Evolutionary conservation across 2,888 invertebrate species (phyloP).

Genomic region (Clanis bilineata): DNA sequence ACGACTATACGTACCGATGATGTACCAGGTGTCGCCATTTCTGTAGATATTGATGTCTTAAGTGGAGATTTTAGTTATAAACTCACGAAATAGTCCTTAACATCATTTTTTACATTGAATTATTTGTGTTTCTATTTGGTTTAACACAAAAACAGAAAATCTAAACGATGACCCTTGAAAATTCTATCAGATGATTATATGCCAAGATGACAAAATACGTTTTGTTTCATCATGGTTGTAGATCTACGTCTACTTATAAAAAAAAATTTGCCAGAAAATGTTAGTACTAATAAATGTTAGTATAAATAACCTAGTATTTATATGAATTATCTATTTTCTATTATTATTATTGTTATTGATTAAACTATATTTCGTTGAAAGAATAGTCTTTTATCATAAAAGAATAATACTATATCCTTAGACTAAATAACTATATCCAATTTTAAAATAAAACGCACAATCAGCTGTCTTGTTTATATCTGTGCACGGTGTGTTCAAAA

Average conservation of each 20-base stretch:
- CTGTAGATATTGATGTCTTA: neutral
- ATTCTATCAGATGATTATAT: neutral
- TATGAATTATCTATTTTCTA: too few relatives aligned
- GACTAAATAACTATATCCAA: too few relatives aligned
- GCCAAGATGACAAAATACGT: slow-evolving; percentile 10
- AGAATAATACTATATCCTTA: too few relatives aligned
- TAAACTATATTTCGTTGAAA: too few relatives aligned
- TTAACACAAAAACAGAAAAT: neutral
- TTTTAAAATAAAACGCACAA: neutral
- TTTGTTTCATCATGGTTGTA: neutral
- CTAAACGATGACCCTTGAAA: neutral
- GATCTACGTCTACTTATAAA: too few relatives aligned
- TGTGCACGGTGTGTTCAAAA: neutral
- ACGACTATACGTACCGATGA: slow-evolving; percentile 38
- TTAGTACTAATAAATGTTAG: too few relatives aligned
- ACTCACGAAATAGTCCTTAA: neutral
- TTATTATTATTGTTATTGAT: too few relatives aligned
- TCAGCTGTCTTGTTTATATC: neutral
- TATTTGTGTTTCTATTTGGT: neutral
- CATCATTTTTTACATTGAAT: neutral
- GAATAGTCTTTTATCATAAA: too few relatives aligned
- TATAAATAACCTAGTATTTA: too few relatives aligned
- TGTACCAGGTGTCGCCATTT: slow-evolving; percentile 41
- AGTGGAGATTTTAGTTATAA: neutral
- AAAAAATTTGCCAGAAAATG: too few relatives aligned